Evolutionary conservation across 2,113 vertebrate species (phyloP).

Genomic region (Oreocharis arfaki): DNA sequence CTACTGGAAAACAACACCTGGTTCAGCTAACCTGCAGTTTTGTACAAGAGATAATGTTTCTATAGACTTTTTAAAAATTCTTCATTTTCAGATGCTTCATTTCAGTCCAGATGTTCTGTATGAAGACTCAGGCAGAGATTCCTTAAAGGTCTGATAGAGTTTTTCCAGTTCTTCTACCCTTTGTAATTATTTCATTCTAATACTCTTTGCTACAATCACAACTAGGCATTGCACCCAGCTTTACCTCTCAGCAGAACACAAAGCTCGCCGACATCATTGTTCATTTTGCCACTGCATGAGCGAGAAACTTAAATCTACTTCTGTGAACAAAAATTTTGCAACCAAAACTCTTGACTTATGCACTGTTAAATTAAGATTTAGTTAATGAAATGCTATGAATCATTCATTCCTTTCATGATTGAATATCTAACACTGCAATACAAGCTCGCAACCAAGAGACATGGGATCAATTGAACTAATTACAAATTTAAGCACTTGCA

Average conservation of each 20-base stretch:
- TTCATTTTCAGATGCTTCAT: background rate
- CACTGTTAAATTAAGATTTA: background rate
- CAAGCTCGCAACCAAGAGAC: background rate
- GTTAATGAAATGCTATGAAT: background rate
- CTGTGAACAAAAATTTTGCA: background rate
- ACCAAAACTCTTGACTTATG: background rate
- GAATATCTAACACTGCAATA: background rate
- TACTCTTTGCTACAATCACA: background rate
- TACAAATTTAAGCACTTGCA: background rate
- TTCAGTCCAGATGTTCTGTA: background rate
- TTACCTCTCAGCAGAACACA: background rate
- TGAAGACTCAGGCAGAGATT: background rate
- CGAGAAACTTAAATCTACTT: background rate
- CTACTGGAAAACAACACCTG: background rate
- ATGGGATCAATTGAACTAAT: background rate
- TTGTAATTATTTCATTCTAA: background rate
- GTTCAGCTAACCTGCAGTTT: background rate
- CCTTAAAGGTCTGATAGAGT: background rate
- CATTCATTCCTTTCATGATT: background rate
- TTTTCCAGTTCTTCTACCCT: background rate
- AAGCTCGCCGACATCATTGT: background rate
- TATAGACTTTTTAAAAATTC: fast-evolving
- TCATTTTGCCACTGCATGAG: background rate
- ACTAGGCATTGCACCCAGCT: background rate
- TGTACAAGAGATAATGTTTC: background rate